These are phyloP conservation scores for Mesitornis unicolor DNA, from an alignment of 2,113 vertebrate species.

Conservation along the genomic window DNA sequence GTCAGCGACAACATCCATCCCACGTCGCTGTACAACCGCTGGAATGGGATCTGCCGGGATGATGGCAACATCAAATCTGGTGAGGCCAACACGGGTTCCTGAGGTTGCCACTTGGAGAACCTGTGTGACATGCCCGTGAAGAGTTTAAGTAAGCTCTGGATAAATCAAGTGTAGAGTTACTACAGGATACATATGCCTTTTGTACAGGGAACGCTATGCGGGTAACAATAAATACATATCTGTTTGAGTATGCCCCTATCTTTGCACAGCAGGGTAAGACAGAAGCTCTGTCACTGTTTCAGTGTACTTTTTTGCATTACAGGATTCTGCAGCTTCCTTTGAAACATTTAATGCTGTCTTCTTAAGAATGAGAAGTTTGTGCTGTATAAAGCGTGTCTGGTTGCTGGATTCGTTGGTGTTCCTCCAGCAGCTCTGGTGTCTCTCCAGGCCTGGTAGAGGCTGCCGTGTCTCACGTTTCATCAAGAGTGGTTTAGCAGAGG, in stretches of 20 bases:
- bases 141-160: neutral
- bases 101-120: neutral
- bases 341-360: neutral
- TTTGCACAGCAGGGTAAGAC: neutral
- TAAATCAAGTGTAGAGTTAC: neutral
- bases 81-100: conserved; percentile 39
- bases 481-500: neutral
- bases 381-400: neutral
- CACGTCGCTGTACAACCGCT: conserved; percentile 86
- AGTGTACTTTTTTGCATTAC: neutral
- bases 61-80: conserved; percentile 98
- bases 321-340: neutral
- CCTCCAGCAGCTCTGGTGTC: neutral
- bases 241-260: neutral
- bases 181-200: neutral
- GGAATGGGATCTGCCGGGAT: conserved; percentile 92
- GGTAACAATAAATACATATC: neutral
- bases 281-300: neutral
- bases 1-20: conserved; percentile 76
- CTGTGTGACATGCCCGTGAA: rapidly evolving
- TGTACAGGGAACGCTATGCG: neutral
- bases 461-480: rapidly evolving
- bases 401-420: neutral
- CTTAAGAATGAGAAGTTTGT: neutral
- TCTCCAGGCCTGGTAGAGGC: neutral